Evolutionary conservation across 2,797 vertebrate genomes (phyloP).

Genomic region (Scyliorhinus canicula): DNA sequence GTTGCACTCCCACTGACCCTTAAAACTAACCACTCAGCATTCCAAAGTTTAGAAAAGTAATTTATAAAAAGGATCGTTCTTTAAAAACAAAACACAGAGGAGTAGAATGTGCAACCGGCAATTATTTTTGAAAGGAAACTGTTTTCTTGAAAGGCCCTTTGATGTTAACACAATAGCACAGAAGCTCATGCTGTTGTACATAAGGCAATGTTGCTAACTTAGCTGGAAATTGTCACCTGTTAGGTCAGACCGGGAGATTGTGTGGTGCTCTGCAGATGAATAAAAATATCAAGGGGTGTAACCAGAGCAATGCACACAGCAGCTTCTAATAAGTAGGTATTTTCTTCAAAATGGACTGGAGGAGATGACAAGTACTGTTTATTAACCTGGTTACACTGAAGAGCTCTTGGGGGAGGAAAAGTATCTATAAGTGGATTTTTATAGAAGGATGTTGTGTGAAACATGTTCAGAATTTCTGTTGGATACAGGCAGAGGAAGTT

Average conservation of each 20-base stretch:
- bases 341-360: not conserved
- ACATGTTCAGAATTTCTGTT: slow-evolving; percentile 44
- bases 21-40: not conserved
- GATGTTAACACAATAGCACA: slow-evolving; percentile 16
- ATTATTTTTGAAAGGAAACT: slow-evolving; percentile 32
- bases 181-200: not conserved
- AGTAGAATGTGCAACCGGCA: slow-evolving; percentile 22
- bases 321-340: slow-evolving; percentile 33
- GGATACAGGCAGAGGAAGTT: slow-evolving; percentile 40
- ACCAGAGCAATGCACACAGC: not conserved
- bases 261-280: not conserved
- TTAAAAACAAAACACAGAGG: no score
- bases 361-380: slow-evolving; percentile 49
- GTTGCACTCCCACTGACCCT: not conserved
- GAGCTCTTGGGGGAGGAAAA: slow-evolving; percentile 44
- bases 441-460: slow-evolving; percentile 40
- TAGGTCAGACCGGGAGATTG: not conserved
- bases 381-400: slow-evolving; percentile 49
- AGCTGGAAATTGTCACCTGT: not conserved
- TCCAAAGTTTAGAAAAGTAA: slow-evolving; percentile 10
- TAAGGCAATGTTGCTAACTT: not conserved
- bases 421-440: slow-evolving; percentile 41
- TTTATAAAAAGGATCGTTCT: not conserved
- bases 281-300: slow-evolving; percentile 16
- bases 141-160: not conserved